Conservation (phyloP, 2,888 invertebrate genomes). For the Lithosia quadra region DNA sequence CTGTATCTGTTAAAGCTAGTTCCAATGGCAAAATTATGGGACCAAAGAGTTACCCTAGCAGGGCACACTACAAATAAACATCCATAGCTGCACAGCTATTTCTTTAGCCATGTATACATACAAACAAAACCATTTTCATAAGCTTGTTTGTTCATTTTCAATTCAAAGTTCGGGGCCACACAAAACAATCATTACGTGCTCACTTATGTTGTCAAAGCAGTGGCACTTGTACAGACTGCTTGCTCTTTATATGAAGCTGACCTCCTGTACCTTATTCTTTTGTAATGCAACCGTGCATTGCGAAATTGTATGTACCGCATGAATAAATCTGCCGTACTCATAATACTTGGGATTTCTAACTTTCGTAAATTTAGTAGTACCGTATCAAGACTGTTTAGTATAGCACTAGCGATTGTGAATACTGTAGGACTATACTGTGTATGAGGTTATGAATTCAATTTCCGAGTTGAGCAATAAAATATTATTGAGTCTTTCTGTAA, state of each 20-base stretch:
- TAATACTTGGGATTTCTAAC: background rate
- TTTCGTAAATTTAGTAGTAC: background rate
- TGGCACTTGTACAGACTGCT: background rate
- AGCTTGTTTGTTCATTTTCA: background rate
- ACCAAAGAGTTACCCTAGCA: background rate
- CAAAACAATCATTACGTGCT: background rate
- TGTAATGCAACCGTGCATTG: conserved; percentile 1
- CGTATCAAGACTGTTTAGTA: background rate
- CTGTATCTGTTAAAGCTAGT: too few species aligned
- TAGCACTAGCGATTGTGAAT: too few species aligned
- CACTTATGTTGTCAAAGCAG: background rate
- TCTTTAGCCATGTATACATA: background rate
- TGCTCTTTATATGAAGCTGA: background rate
- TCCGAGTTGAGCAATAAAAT: too few species aligned
- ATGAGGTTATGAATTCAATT: background rate
- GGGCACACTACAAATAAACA: background rate
- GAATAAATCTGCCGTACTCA: background rate
- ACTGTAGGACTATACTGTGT: too few species aligned
- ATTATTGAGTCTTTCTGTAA: too few species aligned
- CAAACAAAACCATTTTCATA: background rate
- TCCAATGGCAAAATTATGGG: too few species aligned
- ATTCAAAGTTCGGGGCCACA: background rate
- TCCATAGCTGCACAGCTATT: background rate
- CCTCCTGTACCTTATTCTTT: background rate
- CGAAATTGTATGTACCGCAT: background rate